Percentiles rank a stretch among this genome's conserved stretches.
These are phyloP conservation scores for Zaprionus vittiger DNA, from an alignment of 1,140 invertebrate genomes.

Conservation along the genomic window DNA sequence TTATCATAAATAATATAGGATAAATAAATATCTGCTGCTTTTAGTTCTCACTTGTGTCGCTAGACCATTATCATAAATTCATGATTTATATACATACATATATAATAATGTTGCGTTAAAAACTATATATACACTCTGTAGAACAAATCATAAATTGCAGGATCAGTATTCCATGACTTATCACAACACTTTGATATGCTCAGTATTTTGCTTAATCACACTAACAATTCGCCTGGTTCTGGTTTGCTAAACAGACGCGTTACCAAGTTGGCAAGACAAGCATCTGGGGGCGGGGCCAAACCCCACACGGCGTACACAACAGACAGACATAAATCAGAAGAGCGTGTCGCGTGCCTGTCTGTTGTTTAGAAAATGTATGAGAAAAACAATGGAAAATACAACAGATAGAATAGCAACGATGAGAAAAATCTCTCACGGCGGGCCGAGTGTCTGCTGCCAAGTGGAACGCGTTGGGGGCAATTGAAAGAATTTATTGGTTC, in stretches of 20 bases:
- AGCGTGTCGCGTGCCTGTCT: conserved; percentile 63
- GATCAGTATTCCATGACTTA: not conserved
- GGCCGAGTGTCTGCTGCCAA: conserved; percentile 33
- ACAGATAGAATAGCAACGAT: conserved; percentile 1
- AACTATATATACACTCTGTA: not conserved
- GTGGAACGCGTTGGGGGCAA: conserved; percentile 41
- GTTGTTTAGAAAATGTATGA: conserved; percentile 35
- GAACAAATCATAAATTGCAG: conserved; percentile 49
- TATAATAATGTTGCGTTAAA: not conserved
- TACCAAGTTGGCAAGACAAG: not conserved
- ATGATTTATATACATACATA: not conserved
- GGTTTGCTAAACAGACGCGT: conserved; percentile 31
- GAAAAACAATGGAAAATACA: conserved; percentile 29
- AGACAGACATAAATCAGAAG: conserved; percentile 66
- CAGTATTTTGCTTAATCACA: conserved; percentile 35
- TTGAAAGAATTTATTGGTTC: conserved; percentile 59
- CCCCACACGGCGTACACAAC: conserved; percentile 53
- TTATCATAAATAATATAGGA: conserved; percentile 28
- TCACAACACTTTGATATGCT: conserved; percentile 32
- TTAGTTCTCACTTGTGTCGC: conserved; percentile 7
- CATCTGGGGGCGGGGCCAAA: conserved; percentile 1
- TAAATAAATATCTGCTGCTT: conserved; percentile 32
- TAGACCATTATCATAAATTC: conserved; percentile 23
- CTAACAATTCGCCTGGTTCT: conserved; percentile 38
- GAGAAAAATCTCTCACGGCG: not conserved